phyloP scores from a whole-genome alignment of 1,140 invertebrate species.

The Drosophila arawakana region DNA sequence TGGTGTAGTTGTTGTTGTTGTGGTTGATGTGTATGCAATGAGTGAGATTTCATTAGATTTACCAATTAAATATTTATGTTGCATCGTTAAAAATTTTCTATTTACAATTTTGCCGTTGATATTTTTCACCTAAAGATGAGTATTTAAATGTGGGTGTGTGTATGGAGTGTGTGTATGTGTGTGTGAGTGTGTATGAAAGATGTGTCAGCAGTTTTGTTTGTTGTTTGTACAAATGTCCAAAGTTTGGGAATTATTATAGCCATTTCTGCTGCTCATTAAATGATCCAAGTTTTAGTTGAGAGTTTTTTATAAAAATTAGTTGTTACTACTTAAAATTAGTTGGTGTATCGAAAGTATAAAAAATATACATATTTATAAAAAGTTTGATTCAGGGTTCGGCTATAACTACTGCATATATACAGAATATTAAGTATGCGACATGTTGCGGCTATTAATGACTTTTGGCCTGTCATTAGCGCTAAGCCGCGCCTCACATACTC shows the following conservation, averaged over 20 bases:
- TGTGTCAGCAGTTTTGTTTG: constrained; percentile 10
- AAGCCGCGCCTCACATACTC: constrained; percentile 20
- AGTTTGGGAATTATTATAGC: not conserved
- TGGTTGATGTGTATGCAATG: constrained; percentile 71
- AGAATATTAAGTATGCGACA: constrained; percentile 74
- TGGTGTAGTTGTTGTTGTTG: constrained; percentile 37
- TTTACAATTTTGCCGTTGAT: constrained; percentile 60
- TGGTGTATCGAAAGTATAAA: not conserved
- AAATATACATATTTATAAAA: constrained; percentile 15
- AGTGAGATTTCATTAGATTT: constrained; percentile 79
- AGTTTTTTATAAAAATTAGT: constrained; percentile 27
- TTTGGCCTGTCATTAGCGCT: constrained; percentile 44
- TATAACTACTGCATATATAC: constrained; percentile 47
- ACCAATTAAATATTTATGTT: constrained; percentile 66
- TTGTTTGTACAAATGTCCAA: constrained; percentile 23
- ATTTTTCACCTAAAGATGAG: not conserved
- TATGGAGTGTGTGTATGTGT: not conserved
- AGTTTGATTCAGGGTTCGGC: constrained; percentile 36
- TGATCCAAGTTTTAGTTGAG: constrained; percentile 27
- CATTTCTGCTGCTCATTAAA: constrained; percentile 11
- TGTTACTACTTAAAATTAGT: constrained; percentile 21
- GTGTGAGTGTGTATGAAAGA: constrained; percentile 12
- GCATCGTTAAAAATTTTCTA: constrained; percentile 45
- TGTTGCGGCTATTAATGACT: constrained; percentile 60
- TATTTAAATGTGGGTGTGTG: not conserved